phyloP scores from a whole-genome alignment of 2,888 invertebrate genomes.

The Drosophila quinaria region DNA sequence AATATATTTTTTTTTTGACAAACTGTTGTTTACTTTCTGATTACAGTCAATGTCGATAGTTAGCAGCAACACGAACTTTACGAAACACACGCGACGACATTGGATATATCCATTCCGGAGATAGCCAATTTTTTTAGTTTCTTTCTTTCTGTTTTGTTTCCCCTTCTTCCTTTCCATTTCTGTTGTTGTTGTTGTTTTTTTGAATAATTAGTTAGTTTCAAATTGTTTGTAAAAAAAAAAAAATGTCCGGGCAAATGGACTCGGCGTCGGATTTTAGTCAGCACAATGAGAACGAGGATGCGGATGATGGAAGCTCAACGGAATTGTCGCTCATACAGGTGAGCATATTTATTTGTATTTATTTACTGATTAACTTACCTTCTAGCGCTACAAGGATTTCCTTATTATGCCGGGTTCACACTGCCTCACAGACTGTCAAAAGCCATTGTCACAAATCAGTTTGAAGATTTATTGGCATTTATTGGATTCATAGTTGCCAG shows the following conservation, averaged over 20 bases:
- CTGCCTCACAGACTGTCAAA: no score
- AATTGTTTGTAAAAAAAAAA: constrained; percentile 32
- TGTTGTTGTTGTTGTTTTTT: constrained; percentile 8
- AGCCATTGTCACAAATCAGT: no score
- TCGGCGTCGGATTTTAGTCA: constrained; percentile 38
- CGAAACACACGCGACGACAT: constrained; percentile 58
- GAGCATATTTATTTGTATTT: not conserved
- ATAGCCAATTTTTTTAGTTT: constrained; percentile 51
- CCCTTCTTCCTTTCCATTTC: constrained; percentile 11
- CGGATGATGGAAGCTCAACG: constrained; percentile 46
- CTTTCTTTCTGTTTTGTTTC: constrained; percentile 7
- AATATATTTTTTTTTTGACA: not conserved
- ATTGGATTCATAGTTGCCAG: no score
- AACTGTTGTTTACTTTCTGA: constrained; percentile 22
- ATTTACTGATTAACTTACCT: no score
- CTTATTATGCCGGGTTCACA: no score
- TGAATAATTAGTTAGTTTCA: constrained; percentile 45
- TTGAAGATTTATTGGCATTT: no score
- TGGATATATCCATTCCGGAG: constrained; percentile 63
- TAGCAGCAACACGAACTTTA: constrained; percentile 51
- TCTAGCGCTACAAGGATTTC: no score
- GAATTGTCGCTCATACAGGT: constrained; percentile 61
- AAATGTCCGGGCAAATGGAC: constrained; percentile 15
- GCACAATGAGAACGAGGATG: constrained; percentile 48
- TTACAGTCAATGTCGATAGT: constrained; percentile 77